phyloP scores from a whole-genome alignment of 2,888 invertebrate species.

The Ochlodes sylvanus region DNA sequence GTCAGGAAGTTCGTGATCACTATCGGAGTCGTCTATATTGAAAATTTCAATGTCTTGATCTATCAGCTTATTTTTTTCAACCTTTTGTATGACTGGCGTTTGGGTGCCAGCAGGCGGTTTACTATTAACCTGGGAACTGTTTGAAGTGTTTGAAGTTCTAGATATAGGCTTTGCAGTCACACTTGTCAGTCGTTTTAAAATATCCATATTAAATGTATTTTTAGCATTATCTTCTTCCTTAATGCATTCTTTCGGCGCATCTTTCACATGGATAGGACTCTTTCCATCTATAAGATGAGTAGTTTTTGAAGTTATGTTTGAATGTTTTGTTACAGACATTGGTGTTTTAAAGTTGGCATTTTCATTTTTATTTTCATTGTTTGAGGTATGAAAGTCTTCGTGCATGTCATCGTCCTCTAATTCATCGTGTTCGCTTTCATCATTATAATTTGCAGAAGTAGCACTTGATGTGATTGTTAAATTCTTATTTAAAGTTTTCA shows the following conservation, averaged over 20 bases:
- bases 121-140: conserved; percentile 41
- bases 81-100: conserved; percentile 45
- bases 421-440: conserved; percentile 46
- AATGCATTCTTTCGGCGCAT: conserved; percentile 37
- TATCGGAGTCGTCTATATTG: conserved; percentile 76
- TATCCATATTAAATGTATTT: conserved; percentile 52
- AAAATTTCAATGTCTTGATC: conserved; percentile 70
- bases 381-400: conserved; percentile 32
- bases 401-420: conserved; percentile 43
- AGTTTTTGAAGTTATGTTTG: conserved; percentile 36
- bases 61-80: conserved; percentile 48
- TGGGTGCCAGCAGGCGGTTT: conserved; percentile 36
- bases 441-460: conserved; percentile 28
- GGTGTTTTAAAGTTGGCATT: conserved; percentile 34
- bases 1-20: conserved; percentile 56
- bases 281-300: conserved; percentile 38
- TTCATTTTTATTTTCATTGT: conserved; percentile 38
- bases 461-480: conserved; percentile 46
- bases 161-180: conserved; percentile 62
- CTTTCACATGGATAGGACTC: conserved; percentile 41
- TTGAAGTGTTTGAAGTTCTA: conserved; percentile 47
- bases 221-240: conserved; percentile 43
- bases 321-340: conserved; percentile 12
- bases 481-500: conserved; percentile 58
- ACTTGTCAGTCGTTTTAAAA: conserved; percentile 64